Evolutionary conservation across 2,888 invertebrate genomes (phyloP), one percentile per base, ranked within the genome.

Genomic region (Ptilodon capucinus): DNA sequence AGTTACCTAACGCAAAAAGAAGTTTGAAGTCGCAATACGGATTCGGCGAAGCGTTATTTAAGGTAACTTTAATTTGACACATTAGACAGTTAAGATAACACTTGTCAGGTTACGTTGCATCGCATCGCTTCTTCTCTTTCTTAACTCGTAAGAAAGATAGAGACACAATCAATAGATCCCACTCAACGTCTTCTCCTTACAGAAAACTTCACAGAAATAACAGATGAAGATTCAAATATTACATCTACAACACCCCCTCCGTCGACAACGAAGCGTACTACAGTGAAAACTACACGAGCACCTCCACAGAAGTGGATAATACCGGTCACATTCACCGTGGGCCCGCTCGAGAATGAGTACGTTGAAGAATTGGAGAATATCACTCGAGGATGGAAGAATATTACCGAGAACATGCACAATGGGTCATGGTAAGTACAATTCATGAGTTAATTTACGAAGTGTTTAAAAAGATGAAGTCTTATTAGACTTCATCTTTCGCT

Each of bases 261-360:
- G 0, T 64, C 81, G 0, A 71, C 81, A 0, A 79, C 86, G 2
- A 79, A 63, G 0, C 64, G 68, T 0, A 48, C 81, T 4, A 72
- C 79, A 0, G 71, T 67, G 0, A 68, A 70, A 11, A 71, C 82
- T 14, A 82, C 84, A 0, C 77, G 76, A 18, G 51, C 81, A 0
- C 82, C 86, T 0, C 81, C 81, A 0, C 81, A 84, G 17, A 94
- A 94, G 64, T 97, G 96, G 96, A 94, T 94, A 59, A 94, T 97
- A 54, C 96, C 96, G 0, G 91, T 97, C 42, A 95, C 95, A 3
- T 97, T 94, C 79, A 93, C 93, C 50, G 94, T 95, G 3, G 94
- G 94, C 43, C 93, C 93, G 0, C 43, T 84, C 0, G 92, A 93
- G 0, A 36, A 40, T 4, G 89, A 92, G 42, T 79, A 84, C 0